Evolutionary conservation across 2,113 vertebrate species (phyloP), one percentile per base, ranked within the genome.

Genomic region (Oryzias melastigma): DNA sequence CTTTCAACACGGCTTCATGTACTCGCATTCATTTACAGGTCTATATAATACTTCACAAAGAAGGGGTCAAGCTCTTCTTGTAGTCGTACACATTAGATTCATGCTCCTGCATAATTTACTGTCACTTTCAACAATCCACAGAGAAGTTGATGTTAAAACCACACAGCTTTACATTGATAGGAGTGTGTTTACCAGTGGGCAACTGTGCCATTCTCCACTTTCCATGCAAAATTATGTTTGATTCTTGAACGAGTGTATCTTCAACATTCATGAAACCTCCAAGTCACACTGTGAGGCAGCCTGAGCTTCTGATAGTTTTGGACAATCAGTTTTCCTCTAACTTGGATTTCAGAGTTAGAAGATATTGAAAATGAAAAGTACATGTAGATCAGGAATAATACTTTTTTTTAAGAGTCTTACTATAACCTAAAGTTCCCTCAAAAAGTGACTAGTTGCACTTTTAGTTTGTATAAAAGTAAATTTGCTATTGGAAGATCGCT

Each of bases 21-120:
- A 68, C 65, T 54, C 63, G 78, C 85, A 78, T 80, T 82, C 50
- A 73, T 80, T 73, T 78, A 69, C 43, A 65, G 71, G 66, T 66
- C 35, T 70, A 53, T 68, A 45, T 52, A 57, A 68, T 58, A 60
- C 52, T 52, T 68, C 56, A 76, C 58, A 77, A 52, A 45, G 60
- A 71, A 40, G 63, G 45, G 54, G 56, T 25, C 4, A 29, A 57
- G 63, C 25, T 53, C 58, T 50, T 18, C 19, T 62, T 58, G 22
- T 64, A 55, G 57, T n/a, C 51, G 65, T 75, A 78, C 77, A 71
- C 56, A 64, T 53, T 65, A 10, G 25, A 56, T 82, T 80, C 81
- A 82, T 85, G 85, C 65, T 75, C 52, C 49, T 71, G 81, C 79
- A 83, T 83, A 81, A 84, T 82, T 73, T 57, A 58, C 63, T 44